Evolutionary conservation across 2,888 invertebrate genomes (phyloP).

Genomic region (Fragum sueziense): DNA sequence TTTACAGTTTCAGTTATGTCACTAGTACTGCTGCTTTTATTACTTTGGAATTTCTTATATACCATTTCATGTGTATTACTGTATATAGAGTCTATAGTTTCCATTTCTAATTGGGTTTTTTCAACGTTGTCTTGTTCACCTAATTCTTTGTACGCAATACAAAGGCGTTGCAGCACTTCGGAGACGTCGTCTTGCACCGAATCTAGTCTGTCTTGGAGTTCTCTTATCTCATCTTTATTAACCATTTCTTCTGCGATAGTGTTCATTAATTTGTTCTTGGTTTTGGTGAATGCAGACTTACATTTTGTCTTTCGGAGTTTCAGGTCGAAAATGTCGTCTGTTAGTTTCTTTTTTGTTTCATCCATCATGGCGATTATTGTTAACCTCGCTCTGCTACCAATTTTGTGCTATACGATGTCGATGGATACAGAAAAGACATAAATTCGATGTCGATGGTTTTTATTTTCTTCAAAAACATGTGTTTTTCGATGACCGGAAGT

Average conservation of each 20-base stretch:
- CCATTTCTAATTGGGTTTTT: neutral
- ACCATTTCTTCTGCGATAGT: neutral
- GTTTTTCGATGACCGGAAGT: neutral
- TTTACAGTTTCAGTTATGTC: neutral
- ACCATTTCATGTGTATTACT: neutral
- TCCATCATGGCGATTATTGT: neutral
- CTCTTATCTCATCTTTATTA: neutral
- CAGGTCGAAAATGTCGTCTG: constrained; percentile 1
- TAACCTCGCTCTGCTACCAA: neutral
- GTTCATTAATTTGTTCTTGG: constrained; percentile 8
- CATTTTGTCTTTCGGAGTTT: neutral
- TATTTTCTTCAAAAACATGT: neutral
- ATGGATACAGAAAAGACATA: neutral
- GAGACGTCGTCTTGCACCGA: neutral
- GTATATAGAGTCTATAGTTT: neutral
- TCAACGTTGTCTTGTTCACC: neutral
- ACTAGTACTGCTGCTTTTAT: neutral
- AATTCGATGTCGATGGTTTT: neutral
- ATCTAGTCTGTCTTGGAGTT: neutral
- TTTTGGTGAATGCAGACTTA: constrained; percentile 13
- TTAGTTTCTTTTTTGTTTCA: neutral
- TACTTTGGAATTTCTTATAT: neutral
- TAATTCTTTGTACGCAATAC: neutral
- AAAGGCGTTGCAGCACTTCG: neutral
- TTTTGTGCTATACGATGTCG: neutral